Percentiles rank a stretch among this genome's conserved stretches.
Evolutionary conservation across 2,888 invertebrate species (phyloP).

Genomic region (Sarcophaga caerulescens): DNA sequence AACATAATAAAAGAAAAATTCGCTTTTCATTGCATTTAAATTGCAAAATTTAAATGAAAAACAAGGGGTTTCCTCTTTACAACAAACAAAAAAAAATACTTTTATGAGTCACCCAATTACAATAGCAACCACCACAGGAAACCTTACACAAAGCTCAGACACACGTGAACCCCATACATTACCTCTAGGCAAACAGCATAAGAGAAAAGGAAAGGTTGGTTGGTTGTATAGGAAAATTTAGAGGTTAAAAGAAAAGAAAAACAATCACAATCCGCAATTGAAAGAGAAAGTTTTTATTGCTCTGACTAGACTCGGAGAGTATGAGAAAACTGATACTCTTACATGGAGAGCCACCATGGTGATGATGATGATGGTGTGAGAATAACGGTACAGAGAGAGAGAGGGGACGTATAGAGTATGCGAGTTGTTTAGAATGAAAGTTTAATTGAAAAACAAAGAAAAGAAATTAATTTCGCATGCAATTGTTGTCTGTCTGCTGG

Average conservation of each 20-base stretch:
- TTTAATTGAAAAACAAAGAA: constrained; percentile 44
- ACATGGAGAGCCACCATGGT: too few relatives aligned
- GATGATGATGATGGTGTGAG: neutral
- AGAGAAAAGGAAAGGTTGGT: constrained; percentile 38
- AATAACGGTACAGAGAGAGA: neutral
- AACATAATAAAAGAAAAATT: too few relatives aligned
- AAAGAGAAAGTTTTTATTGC: constrained; percentile 58
- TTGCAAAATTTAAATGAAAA: too few relatives aligned
- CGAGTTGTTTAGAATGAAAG: constrained; percentile 64
- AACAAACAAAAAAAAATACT: neutral
- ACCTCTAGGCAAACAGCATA: constrained; percentile 32
- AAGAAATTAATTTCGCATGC: constrained; percentile 49
- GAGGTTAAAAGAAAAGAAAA: neutral
- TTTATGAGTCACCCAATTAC: too few relatives aligned
- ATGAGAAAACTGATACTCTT: too few relatives aligned
- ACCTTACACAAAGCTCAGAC: too few relatives aligned
- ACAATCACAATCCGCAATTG: neutral
- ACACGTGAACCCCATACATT: too few relatives aligned
- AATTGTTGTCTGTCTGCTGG: constrained; percentile 43
- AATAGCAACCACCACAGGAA: too few relatives aligned
- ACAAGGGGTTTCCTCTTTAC: constrained; percentile 12
- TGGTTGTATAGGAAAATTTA: constrained; percentile 8
- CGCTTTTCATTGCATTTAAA: neutral
- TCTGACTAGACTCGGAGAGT: too few relatives aligned
- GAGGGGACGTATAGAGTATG: constrained; percentile 7